Percentiles rank a stretch among this genome's conserved stretches.
Conservation (phyloP, 2,888 invertebrate genomes). For the Hanleya hanleyi region DNA sequence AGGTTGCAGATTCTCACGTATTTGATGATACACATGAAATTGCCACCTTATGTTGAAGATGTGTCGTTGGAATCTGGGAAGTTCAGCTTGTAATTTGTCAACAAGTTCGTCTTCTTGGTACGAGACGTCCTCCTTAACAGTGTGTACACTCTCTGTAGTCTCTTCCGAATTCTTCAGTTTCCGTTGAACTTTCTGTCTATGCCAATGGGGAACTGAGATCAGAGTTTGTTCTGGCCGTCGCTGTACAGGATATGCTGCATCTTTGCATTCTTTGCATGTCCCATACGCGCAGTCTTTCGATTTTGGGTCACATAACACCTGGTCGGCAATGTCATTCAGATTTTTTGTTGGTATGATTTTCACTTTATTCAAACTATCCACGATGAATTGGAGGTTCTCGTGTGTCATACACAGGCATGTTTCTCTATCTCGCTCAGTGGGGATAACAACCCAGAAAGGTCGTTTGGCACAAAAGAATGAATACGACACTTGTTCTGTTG, state of each 20-base stretch:
- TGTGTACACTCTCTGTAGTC: neutral
- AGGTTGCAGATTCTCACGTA: neutral
- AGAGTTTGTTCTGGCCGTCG: neutral
- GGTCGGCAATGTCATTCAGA: slow-evolving; percentile 2
- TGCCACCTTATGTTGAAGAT: neutral
- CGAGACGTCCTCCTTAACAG: neutral
- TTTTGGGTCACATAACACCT: slow-evolving; percentile 6
- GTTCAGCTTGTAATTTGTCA: neutral
- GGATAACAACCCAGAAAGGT: slow-evolving; percentile 37
- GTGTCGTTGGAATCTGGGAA: neutral
- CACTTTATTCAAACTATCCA: slow-evolving; percentile 9
- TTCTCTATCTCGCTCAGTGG: slow-evolving; percentile 29
- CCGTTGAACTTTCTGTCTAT: neutral
- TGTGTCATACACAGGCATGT: slow-evolving; percentile 35
- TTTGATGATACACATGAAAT: neutral
- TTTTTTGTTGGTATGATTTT: slow-evolving; percentile 2
- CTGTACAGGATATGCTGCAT: neutral
- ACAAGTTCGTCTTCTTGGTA: neutral
- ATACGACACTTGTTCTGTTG: slow-evolving; percentile 7
- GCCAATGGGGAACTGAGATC: neutral
- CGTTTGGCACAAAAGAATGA: slow-evolving; percentile 24
- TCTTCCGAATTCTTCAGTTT: neutral
- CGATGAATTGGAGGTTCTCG: slow-evolving; percentile 28
- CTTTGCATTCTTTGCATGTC: neutral
- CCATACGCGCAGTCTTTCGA: neutral